Evolutionary conservation across 2,797 vertebrate species (phyloP).

Genomic region (Cetoscarus ocellatus): DNA sequence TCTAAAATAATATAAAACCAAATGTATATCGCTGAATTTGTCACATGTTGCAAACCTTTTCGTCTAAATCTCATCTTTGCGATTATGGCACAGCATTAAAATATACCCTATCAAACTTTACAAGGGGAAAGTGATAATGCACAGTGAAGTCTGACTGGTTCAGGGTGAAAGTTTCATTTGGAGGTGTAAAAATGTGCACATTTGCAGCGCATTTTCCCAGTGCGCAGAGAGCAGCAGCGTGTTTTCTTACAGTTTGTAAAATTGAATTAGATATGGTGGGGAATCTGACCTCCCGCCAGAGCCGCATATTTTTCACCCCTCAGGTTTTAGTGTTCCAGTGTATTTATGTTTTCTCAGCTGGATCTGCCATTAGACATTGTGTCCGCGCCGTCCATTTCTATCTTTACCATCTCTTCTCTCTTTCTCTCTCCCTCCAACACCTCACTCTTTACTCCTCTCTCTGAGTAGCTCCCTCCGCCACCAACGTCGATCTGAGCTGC

Average conservation of each 20-base stretch:
- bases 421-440: slow-evolving; percentile 31
- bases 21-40: background rate
- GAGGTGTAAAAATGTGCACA: slow-evolving; percentile 50
- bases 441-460: slow-evolving; percentile 59
- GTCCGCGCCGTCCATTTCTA: slow-evolving; percentile 76
- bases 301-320: slow-evolving; percentile 84
- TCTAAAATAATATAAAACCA: background rate
- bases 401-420: slow-evolving; percentile 71
- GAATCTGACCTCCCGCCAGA: slow-evolving; percentile 86
- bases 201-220: slow-evolving; percentile 46
- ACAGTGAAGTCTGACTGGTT: background rate
- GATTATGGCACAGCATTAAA: background rate
- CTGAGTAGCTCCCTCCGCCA: slow-evolving; percentile 57
- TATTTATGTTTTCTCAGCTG: slow-evolving; percentile 90
- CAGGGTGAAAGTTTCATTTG: slow-evolving; percentile 23
- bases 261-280: slow-evolving; percentile 88
- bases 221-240: slow-evolving; percentile 67
- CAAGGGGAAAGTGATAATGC: background rate
- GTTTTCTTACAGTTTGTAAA: slow-evolving; percentile 89
- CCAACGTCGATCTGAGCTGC: slow-evolving; percentile 72
- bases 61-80: background rate
- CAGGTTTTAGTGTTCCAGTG: slow-evolving; percentile 84
- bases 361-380: slow-evolving; percentile 80
- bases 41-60: background rate
- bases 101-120: background rate